A percentile compares a stretch with the other conserved stretches of the same genome.
These are phyloP conservation scores for Drosophila neocordata DNA, from an alignment of 1,140 invertebrate species.

Conservation along the genomic window DNA sequence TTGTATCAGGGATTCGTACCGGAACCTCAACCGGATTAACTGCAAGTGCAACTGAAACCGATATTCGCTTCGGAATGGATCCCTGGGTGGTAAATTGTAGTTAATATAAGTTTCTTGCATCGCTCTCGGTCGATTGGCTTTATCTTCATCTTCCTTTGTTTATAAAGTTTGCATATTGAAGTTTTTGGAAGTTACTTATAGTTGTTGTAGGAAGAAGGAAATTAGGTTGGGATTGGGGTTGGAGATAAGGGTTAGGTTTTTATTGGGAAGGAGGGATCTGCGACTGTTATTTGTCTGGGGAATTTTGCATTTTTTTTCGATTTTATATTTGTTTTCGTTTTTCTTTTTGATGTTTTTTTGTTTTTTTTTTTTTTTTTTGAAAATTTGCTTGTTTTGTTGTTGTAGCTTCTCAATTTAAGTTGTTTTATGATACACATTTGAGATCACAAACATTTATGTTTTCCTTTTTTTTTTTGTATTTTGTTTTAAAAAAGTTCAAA, in stretches of 20 bases:
- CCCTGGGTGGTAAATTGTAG: slow-evolving; percentile 18
- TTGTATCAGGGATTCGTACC: slow-evolving; percentile 4
- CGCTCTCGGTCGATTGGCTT: slow-evolving; percentile 57
- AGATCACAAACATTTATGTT: slow-evolving; percentile 81
- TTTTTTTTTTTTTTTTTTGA: slow-evolving; percentile 36
- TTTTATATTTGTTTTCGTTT: slow-evolving; percentile 8
- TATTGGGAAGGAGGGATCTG: background rate
- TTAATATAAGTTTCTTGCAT: slow-evolving; percentile 43
- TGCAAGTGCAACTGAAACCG: slow-evolving; percentile 9
- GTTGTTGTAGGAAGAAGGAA: background rate
- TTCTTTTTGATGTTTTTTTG: slow-evolving; percentile 11
- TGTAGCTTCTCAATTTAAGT: slow-evolving; percentile 68
- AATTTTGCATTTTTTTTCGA: slow-evolving; percentile 25
- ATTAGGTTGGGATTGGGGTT: background rate
- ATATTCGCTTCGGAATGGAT: slow-evolving; percentile 11
- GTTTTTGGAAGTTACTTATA: slow-evolving; percentile 54
- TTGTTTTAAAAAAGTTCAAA: slow-evolving; percentile 74
- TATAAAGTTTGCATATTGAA: slow-evolving; percentile 68
- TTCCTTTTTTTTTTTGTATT: slow-evolving; percentile 42
- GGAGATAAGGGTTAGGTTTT: background rate
- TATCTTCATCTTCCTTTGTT: slow-evolving; percentile 1
- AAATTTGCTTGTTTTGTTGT: slow-evolving; percentile 79
- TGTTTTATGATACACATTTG: slow-evolving; percentile 81
- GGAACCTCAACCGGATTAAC: background rate
- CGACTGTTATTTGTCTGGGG: slow-evolving; percentile 9